Base-by-base conservation (phyloP, 2,113 vertebrate genomes). In the Hippolais icterina region DNA sequence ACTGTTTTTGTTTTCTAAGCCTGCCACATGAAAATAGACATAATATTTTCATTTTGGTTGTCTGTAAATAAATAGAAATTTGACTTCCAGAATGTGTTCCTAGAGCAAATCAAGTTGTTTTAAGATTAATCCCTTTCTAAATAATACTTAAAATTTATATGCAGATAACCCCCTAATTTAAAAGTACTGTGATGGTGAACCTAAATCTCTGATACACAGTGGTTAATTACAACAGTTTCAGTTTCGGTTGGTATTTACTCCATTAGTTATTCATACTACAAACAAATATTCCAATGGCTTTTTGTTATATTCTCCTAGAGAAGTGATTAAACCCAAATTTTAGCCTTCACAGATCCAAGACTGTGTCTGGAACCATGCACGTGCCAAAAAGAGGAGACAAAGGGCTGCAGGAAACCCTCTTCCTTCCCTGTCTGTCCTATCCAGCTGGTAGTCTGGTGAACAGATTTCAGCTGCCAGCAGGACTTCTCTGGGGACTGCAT, bases 11-110 rank as follows among this genome's bases (percentile, higher is more conserved):
- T 96, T 96, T 94, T 90, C 35, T 24, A 82, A 95, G 80, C 60
- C 56, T 74, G 54, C 18, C 68, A 69, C 68, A 70, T 81, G 83
- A 92, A 91, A 96, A 82, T 19, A 87, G 89, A 64, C 89, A 49
- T 74, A 94, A 70, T 94, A 95, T 95, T 95, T 95, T 93, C 78
- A 65, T 91, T 92, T 93, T 82, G 49, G 25, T 54, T 93, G 22
- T 59, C 83, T 85, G 77, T 77, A 96, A 95, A 90, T 91, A 88
- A 91, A 95, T 31, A 92, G 69, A 94, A 89, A 83, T 64, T 69
- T 85, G 42, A 60, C 50, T 88, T 92, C 56, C 70, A 92, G 46
- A 82, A 57, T 44, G 50, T 52, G 41, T 80, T 79, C 49, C 28
- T 77, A 54, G 21, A 87, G 10, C 42, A 92, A 84, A 89, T 56